phyloP scores from a whole-genome alignment of 2,113 vertebrate species.

The Mus spicilegus region DNA sequence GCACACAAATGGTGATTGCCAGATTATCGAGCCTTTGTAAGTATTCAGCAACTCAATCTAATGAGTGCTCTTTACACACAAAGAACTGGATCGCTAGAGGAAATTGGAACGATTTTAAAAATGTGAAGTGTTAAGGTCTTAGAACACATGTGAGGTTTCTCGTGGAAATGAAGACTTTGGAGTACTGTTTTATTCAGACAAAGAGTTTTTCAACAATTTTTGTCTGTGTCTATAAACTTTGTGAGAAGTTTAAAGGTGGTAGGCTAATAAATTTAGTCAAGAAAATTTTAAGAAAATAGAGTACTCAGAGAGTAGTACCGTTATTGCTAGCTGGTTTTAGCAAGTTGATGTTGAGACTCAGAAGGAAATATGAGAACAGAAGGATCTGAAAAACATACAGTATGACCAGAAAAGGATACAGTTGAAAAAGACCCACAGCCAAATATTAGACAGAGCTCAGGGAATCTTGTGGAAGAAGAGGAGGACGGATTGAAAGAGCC shows the following conservation, averaged over 20 bases:
- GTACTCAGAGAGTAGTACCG: not conserved
- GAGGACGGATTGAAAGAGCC: no score
- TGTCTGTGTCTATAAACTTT: not conserved
- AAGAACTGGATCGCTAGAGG: not conserved
- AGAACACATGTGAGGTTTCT: not conserved
- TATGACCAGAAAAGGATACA: not conserved
- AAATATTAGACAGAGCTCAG: no score
- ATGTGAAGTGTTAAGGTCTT: not conserved
- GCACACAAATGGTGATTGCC: not conserved
- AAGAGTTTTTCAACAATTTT: not conserved
- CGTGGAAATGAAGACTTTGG: not conserved
- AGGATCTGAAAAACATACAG: not conserved
- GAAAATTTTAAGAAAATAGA: not conserved
- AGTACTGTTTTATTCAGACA: not conserved
- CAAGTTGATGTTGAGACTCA: not conserved
- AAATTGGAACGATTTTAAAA: not conserved
- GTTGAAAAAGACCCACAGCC: not conserved
- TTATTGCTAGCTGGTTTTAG: not conserved
- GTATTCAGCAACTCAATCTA: no score
- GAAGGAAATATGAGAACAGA: not conserved
- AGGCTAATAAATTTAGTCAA: not conserved
- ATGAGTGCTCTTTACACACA: not conserved
- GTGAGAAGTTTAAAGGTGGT: not conserved
- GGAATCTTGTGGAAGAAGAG: no score
- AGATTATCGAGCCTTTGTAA: not conserved